phyloP scores from a whole-genome alignment of 1,140 invertebrate genomes.

The Hylaeus volcanicus region DNA sequence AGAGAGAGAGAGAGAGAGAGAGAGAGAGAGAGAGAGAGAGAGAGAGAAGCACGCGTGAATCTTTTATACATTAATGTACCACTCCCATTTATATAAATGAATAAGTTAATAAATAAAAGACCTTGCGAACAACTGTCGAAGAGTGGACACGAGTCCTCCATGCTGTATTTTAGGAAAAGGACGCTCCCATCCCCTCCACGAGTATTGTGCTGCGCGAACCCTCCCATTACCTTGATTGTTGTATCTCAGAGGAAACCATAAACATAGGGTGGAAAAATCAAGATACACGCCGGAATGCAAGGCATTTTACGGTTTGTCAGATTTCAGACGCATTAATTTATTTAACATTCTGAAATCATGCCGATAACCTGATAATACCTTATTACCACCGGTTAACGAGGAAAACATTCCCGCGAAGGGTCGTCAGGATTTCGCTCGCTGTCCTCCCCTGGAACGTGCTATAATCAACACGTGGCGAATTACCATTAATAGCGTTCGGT shows the following conservation, averaged over 20 bases:
- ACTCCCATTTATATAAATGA: no score
- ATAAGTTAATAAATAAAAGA: no score
- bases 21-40: no score
- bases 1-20: no score
- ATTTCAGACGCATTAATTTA: conserved; percentile 26
- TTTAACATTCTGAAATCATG: conserved; percentile 18
- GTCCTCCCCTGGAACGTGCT: background rate
- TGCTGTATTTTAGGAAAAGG: no score
- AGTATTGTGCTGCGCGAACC: conserved; percentile 26
- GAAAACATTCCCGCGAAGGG: background rate
- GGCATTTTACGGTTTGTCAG: conserved; percentile 47
- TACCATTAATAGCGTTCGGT: conserved; percentile 2
- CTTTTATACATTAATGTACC: no score
- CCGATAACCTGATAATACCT: background rate
- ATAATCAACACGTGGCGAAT: background rate
- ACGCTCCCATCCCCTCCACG: background rate
- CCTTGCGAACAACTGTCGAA: no score
- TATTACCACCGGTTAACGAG: conserved; percentile 35
- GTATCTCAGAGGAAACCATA: conserved; percentile 52
- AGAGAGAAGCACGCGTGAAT: no score
- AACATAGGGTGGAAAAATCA: conserved; percentile 45
- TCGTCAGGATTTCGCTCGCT: background rate
- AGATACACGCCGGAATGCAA: conserved; percentile 28
- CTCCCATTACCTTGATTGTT: conserved; percentile 25
- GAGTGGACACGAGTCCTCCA: no score